Evolutionary conservation across 2,797 vertebrate genomes (phyloP), one percentile per base, ranked within the genome.

Genomic region (Gymnothorax reevesii): DNA sequence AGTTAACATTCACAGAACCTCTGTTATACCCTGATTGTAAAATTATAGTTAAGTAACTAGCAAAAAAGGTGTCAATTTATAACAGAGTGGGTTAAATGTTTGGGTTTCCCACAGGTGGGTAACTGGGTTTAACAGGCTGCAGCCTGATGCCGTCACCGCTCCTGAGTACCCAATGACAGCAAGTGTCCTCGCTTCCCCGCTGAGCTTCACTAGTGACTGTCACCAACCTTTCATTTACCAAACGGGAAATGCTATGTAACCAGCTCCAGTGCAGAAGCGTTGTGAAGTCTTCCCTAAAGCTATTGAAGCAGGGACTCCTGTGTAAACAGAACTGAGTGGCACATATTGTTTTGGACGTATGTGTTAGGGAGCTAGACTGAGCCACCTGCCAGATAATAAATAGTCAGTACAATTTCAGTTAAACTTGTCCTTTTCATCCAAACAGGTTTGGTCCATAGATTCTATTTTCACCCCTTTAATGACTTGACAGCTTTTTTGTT

Each of bases 121-220:
- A 6, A 69, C 64, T 9, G 25, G 27, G n/a, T 25, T 8, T n/a
- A 25, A 17, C 69, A 2, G 90, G 92, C 92, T 91, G 88, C 91
- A 0, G 9, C 7, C 7, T 33, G 27, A 42, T 42, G 33, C 33
- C 33, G 71, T 42, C 71, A 49, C 71, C 3, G 33, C 17, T 13
- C 27, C 33, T 33, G 13, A 33, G 49, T 75, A 4, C 4, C 12
- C 27, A 27, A 49, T 5, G 33, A 75, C 4, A 75, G 10, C 9
- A 49, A 15, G 13, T 0, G 59, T 66, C 22, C 83, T 86, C 85
- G 25, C 60, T 10, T 88, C 77, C 84, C 82, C 86, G 83, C 82
- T 59, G 49, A 20, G 17, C 86, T 82, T 85, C 79, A 77, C 57
- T 60, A 17, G 54, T 52, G 52, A 69, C 87, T 84, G 79, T 86